phyloP scores from a whole-genome alignment of 1,140 invertebrate species.

The Trachymyrmex cornetzi region DNA sequence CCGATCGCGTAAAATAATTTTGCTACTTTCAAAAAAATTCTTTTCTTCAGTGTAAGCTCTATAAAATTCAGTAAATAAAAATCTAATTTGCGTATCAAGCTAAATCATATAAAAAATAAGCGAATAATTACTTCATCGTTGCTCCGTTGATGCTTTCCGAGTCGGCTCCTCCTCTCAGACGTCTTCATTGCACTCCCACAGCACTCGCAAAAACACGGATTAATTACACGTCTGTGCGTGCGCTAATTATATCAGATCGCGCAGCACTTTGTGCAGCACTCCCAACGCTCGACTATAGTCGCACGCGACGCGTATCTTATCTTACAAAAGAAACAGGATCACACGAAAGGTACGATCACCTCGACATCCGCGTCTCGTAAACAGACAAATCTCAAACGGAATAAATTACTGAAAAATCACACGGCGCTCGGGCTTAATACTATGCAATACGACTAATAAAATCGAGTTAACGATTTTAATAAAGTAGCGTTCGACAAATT shows the following conservation, averaged over 20 bases:
- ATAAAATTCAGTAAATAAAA: not conserved
- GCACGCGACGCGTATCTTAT: slow-evolving; percentile 10
- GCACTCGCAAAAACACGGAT: not conserved
- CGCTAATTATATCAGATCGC: slow-evolving; percentile 19
- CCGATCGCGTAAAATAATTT: not conserved
- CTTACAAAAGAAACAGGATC: not conserved
- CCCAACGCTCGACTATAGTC: not conserved
- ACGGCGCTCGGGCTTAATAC: not conserved
- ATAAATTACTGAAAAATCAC: not conserved
- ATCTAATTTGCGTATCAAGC: not conserved
- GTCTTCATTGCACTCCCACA: not conserved
- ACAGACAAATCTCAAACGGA: not conserved
- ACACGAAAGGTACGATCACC: not conserved
- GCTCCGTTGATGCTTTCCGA: not conserved
- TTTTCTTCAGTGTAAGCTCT: not conserved
- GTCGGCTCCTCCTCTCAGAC: not conserved
- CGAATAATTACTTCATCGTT: not conserved
- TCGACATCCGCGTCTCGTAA: not conserved
- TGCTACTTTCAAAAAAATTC: not conserved
- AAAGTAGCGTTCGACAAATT: not conserved
- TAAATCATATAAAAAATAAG: not conserved
- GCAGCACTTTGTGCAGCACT: not conserved
- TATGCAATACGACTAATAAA: not conserved
- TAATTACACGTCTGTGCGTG: slow-evolving; percentile 5
- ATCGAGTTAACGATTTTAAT: not conserved